phyloP scores from a whole-genome alignment of 2,113 vertebrate genomes.

The Megaceryle maxima region DNA sequence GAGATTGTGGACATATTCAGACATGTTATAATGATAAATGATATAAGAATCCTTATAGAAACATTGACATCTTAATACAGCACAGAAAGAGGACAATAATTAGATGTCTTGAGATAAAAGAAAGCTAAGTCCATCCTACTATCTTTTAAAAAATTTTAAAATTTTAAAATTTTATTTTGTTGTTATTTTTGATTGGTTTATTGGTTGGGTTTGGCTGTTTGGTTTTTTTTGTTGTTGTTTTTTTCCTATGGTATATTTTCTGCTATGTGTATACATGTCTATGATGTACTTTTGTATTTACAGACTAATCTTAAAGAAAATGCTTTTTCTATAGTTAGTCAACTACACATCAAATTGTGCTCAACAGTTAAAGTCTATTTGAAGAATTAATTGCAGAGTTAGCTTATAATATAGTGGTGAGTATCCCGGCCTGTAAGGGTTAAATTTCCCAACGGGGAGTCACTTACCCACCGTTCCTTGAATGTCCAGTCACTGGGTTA shows the following conservation, averaged over 20 bases:
- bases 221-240: too few species aligned
- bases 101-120: neutral
- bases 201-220: neutral
- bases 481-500: neutral
- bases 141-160: neutral
- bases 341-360: neutral
- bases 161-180: too few species aligned
- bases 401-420: too few species aligned
- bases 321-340: neutral
- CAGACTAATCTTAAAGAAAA: neutral
- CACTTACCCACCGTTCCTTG: neutral
- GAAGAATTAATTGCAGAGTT: neutral
- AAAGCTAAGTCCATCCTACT: neutral
- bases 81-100: neutral
- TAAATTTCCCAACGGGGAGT: rapidly evolving
- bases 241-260: neutral
- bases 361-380: neutral
- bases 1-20: neutral
- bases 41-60: neutral
- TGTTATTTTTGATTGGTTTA: too few species aligned
- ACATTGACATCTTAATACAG: neutral
- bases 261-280: neutral
- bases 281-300: neutral
- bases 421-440: rapidly evolving
- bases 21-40: neutral